Evolutionary conservation across 2,888 invertebrate species (phyloP), one percentile per base, ranked within the genome.

Genomic region (Zhengitettix transpicula): DNA sequence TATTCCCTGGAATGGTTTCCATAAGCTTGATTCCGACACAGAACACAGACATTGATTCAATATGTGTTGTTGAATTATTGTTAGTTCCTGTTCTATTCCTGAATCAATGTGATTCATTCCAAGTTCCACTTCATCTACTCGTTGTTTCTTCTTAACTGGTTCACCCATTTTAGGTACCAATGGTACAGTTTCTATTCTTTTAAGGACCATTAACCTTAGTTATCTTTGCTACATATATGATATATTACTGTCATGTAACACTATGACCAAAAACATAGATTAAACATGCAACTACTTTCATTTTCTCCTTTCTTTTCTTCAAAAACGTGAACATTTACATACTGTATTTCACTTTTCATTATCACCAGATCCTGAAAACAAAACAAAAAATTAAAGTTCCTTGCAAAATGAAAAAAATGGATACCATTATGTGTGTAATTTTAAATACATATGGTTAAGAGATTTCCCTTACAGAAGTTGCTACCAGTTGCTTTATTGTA

Each of bases 81-180:
- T 77, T 54, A 83, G 71, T 64, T 82, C 80, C 66, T 66, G 77
- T 66, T 52, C 77, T 66, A 68, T 63, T 12, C 40, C 41, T 28
- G 55, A 14, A 56, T 63, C 64, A 62, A 65, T 65, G 62, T 64
- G 65, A 56, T 62, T 67, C 65, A 68, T 64, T 53, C 63, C 65
- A 62, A 65, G 64, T 63, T 66, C 65, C 65, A 81, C 81, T 64
- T 81, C 82, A 56, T 78, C 78, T 66, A 87, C 83, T 69, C 87
- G 81, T 71, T 85, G 83, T 71, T 89, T 85, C 77, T 90, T 90
- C 72, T 87, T 89, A 67, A 85, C 84, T 66, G 90, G 90, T 75
- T 89, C 89, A 74, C 88, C 83, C 85, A 86, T 86, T 68, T 75
- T 78, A 74, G 76, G 77, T 74, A 77, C 74, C 72, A 76, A 73